Evolutionary conservation across 2,888 invertebrate species (phyloP).

Genomic region (Hirtodrosophila duncani): DNA sequence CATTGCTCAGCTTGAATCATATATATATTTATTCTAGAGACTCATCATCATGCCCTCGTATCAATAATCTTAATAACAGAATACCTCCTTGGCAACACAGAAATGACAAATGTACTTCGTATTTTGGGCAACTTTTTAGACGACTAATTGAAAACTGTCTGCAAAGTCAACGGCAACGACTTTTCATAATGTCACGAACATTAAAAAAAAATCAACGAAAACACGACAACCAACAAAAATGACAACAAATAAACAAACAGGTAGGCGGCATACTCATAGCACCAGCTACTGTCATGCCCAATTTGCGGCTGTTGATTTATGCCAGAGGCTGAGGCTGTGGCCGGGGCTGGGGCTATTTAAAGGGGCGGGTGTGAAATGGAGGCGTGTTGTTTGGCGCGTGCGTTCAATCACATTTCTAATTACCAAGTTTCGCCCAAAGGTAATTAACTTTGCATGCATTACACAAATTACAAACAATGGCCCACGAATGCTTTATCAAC

Average conservation of each 20-base stretch:
- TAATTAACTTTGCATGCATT: slow-evolving; percentile 73
- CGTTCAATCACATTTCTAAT: slow-evolving; percentile 72
- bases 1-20: too few species aligned
- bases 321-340: slow-evolving; percentile 1
- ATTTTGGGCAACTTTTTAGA: slow-evolving; percentile 20
- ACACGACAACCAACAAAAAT: too few species aligned
- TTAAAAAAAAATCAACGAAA: slow-evolving; percentile 2
- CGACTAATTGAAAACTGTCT: slow-evolving; percentile 59
- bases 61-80: slow-evolving; percentile 8
- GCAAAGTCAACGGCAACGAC: slow-evolving; percentile 39
- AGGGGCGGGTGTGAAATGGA: neutral
- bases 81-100: neutral
- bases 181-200: slow-evolving; percentile 16
- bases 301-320: slow-evolving; percentile 45
- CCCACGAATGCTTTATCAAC: slow-evolving; percentile 59
- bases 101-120: neutral
- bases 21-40: too few species aligned
- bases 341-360: neutral
- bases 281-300: slow-evolving; percentile 23
- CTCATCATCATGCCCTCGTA: too few species aligned
- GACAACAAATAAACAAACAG: slow-evolving; percentile 22
- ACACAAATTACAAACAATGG: slow-evolving; percentile 63
- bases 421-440: slow-evolving; percentile 67
- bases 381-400: slow-evolving; percentile 34
- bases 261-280: slow-evolving; percentile 15